Evolutionary conservation across 2,888 invertebrate genomes (phyloP).

Genomic region (Ophraella communa): DNA sequence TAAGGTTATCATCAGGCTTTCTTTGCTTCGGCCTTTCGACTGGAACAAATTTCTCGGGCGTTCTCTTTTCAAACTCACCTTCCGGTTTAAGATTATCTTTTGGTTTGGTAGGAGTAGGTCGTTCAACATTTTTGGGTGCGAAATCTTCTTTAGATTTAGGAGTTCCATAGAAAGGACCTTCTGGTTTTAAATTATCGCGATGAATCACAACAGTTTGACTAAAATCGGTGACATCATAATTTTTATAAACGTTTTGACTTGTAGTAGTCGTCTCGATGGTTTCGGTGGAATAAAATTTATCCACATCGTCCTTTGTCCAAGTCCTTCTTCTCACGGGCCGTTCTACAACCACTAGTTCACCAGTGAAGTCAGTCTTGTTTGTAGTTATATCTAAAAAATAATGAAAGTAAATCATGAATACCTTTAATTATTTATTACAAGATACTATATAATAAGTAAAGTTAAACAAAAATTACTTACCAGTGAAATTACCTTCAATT

Average conservation of each 20-base stretch:
- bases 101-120: slow-evolving; percentile 58
- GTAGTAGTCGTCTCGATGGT: slow-evolving; percentile 68
- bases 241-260: slow-evolving; percentile 71
- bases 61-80: slow-evolving; percentile 60
- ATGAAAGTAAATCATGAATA: no score
- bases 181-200: slow-evolving; percentile 62
- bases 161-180: slow-evolving; percentile 62
- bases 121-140: slow-evolving; percentile 54
- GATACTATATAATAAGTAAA: neutral
- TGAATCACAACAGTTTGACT: slow-evolving; percentile 57
- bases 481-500: slow-evolving; percentile 71
- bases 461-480: slow-evolving; percentile 56
- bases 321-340: slow-evolving; percentile 74
- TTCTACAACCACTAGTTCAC: slow-evolving; percentile 70
- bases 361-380: slow-evolving; percentile 71
- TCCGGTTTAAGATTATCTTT: slow-evolving; percentile 61
- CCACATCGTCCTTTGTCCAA: slow-evolving; percentile 76
- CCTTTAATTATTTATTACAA: neutral
- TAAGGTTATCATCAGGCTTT: slow-evolving; percentile 60
- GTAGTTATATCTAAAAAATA: slow-evolving; percentile 71
- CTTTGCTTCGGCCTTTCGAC: slow-evolving; percentile 59
- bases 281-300: slow-evolving; percentile 71
- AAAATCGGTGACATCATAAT: slow-evolving; percentile 67
- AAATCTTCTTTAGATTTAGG: slow-evolving; percentile 60
- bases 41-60: slow-evolving; percentile 49